These are phyloP conservation scores for Vanessa atalanta DNA, from an alignment of 1,140 invertebrate species.

Conservation along the genomic window DNA sequence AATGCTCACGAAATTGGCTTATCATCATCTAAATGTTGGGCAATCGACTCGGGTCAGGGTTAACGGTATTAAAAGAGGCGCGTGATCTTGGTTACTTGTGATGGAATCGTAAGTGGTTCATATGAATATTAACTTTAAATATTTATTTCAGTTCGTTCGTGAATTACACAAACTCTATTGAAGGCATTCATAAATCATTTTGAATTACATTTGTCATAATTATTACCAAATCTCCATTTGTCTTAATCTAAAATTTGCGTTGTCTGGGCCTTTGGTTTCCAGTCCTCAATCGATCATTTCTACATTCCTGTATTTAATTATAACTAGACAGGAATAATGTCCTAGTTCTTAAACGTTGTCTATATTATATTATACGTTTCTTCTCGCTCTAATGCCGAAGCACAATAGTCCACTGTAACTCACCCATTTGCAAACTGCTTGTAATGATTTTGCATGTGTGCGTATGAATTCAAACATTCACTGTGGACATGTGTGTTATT, in stretches of 20 bases:
- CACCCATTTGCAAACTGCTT: conserved; percentile 44
- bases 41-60: conserved; percentile 35
- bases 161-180: background rate
- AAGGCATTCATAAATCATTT: conserved; percentile 16
- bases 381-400: conserved; percentile 70
- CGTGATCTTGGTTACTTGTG: conserved; percentile 34
- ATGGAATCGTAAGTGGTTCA: conserved; percentile 22
- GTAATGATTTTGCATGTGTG: conserved; percentile 30
- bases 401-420: conserved; percentile 64
- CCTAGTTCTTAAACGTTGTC: conserved; percentile 66
- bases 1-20: conserved; percentile 38
- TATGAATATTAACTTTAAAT: conserved; percentile 5
- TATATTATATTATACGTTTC: conserved; percentile 65
- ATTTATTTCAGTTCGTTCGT: background rate
- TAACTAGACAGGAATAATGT: conserved; percentile 59
- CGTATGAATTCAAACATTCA: conserved; percentile 47
- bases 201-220: conserved; percentile 20
- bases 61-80: conserved; percentile 33
- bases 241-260: conserved; percentile 17
- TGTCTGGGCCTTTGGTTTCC: conserved; percentile 7
- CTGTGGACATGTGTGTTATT: conserved; percentile 38
- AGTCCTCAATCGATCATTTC: conserved; percentile 31
- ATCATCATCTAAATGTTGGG: conserved; percentile 40
- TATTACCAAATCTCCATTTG: conserved; percentile 26
- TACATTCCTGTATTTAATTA: conserved; percentile 50